These are phyloP conservation scores for Saguinus imperator DNA, from an alignment of 2,113 vertebrate genomes.

Conservation along the genomic window DNA sequence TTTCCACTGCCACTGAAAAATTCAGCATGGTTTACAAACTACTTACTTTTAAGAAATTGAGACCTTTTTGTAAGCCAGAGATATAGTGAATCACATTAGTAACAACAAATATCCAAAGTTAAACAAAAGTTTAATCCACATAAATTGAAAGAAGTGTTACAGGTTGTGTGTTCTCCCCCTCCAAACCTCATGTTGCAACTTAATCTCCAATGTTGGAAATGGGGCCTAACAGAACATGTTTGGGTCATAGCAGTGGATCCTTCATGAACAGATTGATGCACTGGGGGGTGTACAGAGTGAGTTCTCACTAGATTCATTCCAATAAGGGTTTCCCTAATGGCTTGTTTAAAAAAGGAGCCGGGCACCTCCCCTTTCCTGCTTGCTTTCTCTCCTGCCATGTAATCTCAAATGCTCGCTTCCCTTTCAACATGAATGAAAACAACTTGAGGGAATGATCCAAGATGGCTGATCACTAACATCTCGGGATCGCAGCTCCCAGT, in stretches of 20 bases:
- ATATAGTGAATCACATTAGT: not conserved
- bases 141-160: not conserved
- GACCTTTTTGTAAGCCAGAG: not conserved
- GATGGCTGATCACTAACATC: too few species aligned
- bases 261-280: not conserved
- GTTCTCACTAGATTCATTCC: not conserved
- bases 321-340: not conserved
- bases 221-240: not conserved
- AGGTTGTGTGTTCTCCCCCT: not conserved
- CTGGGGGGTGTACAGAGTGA: not conserved
- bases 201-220: not conserved
- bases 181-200: not conserved
- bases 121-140: not conserved
- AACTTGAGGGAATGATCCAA: too few species aligned
- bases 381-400: too few species aligned
- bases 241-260: not conserved
- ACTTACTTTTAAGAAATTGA: not conserved
- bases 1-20: not conserved
- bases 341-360: too few species aligned
- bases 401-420: too few species aligned
- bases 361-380: too few species aligned
- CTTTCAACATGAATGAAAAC: too few species aligned
- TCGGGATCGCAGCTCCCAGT: too few species aligned
- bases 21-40: not conserved
- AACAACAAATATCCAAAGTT: not conserved